Percentiles rank a stretch among this genome's conserved stretches.
Evolutionary conservation across 2,888 invertebrate genomes (phyloP).

Genomic region (Drosophila nigricruria): DNA sequence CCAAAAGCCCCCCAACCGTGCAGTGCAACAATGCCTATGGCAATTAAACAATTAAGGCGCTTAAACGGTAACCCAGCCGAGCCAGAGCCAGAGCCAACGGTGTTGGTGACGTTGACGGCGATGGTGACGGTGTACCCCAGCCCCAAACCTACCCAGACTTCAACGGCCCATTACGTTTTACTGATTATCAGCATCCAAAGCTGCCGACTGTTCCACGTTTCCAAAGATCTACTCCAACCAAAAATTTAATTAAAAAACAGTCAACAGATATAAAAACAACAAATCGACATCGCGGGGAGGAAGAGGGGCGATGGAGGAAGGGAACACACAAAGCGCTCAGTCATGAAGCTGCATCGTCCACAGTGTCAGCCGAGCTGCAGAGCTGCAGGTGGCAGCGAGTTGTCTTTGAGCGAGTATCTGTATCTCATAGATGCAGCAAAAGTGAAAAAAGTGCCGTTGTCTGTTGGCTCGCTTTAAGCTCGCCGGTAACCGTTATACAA

Average conservation of each 20-base stretch:
- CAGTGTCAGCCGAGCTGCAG: constrained; percentile 5
- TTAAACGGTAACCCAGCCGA: constrained; percentile 71
- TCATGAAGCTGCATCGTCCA: constrained; percentile 63
- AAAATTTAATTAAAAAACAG: constrained; percentile 72
- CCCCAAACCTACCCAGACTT: constrained; percentile 22
- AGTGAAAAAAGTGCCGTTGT: constrained; percentile 76
- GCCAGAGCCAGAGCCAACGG: constrained; percentile 34
- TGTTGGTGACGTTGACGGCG: constrained; percentile 30
- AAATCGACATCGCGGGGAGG: not conserved
- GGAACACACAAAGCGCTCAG: constrained; percentile 52
- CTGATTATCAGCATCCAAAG: constrained; percentile 62
- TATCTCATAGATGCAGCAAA: constrained; percentile 67
- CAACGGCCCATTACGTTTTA: constrained; percentile 64
- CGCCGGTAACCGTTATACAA: constrained; percentile 72
- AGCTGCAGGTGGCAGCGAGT: constrained; percentile 62
- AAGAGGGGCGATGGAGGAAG: not conserved
- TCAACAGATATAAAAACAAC: constrained; percentile 57
- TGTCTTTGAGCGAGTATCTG: constrained; percentile 42
- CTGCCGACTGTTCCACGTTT: constrained; percentile 45
- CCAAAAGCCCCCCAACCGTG: constrained; percentile 54
- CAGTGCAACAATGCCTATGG: constrained; percentile 59
- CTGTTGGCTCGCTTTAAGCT: constrained; percentile 51
- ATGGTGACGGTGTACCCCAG: constrained; percentile 7
- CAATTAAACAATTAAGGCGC: constrained; percentile 80
- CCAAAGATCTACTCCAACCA: constrained; percentile 45